Base-by-base conservation (phyloP, 2,113 vertebrate species). In the Gadus chalcogrammus region DNA sequence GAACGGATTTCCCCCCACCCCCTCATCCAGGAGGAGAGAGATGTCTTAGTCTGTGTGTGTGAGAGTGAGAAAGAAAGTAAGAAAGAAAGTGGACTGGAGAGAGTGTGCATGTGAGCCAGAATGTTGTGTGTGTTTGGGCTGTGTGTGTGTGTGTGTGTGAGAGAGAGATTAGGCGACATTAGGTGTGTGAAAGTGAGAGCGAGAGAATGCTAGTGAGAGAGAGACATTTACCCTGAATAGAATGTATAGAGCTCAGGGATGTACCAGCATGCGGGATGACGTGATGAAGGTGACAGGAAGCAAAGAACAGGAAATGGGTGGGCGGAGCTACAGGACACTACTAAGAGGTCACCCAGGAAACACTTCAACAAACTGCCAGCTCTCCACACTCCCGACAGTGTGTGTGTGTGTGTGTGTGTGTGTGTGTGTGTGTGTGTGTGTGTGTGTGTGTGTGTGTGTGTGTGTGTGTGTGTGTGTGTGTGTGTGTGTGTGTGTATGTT, bases 181-280 rank as follows among this genome's bases (percentile, higher is more conserved):
- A 2, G 8, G 42, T 48, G 42, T 48, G 42, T 48, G 66, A 38
- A 53, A 38, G 48, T 62, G 20, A n/a, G 59, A 68, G 65, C 63
- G 59, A 60, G 59, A 60, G 59, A 60, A 16, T 17, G 59, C 15
- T 15, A 60, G 59, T 5, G 59, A 60, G 59, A 60, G 59, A 60
- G 59, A 60, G 59, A 62, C 20, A 62, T 5, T 69, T 74, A 61
- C 88, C 87, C 85, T 87, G 85, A 87, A 79, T 71, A 76, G 83
- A 91, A 85, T 85, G 84, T 87, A 87, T 73, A 80, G 82, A 81
- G 74, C 83, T 88, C 88, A 86, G 86, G 85, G 86, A 87, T 65
- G 84, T 84, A 88, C 84, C 87, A 85, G 84, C 85, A 82, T 81
- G 81, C 65, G 72, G 69, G 79, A 75, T 28, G 79, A 74, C 68